phyloP scores from a whole-genome alignment of 2,113 vertebrate species.

The Zingel zingel region DNA sequence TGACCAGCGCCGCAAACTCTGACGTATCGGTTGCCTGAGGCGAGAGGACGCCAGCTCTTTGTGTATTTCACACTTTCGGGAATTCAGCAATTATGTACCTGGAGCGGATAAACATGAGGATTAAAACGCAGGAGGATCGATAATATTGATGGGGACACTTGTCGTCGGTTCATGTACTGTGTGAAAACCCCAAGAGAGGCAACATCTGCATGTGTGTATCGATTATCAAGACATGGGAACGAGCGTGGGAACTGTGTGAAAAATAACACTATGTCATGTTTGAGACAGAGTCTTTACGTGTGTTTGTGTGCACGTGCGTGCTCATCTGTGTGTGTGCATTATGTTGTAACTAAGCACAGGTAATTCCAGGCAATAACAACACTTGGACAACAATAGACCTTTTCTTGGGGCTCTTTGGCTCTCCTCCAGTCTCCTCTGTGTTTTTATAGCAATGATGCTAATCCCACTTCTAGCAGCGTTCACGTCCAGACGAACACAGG shows the following conservation, averaged over 20 bases:
- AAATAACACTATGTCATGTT: conserved; percentile 12
- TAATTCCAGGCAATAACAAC: conserved; percentile 75
- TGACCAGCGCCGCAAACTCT: conserved; percentile 18
- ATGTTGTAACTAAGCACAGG: conserved; percentile 70
- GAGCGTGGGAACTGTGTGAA: conserved; percentile 32
- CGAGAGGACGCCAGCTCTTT: conserved; percentile 25
- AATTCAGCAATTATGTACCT: conserved; percentile 49
- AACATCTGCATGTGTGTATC: conserved; percentile 26
- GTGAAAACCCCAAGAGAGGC: conserved; percentile 17
- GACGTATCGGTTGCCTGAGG: conserved; percentile 21
- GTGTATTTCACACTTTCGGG: conserved; percentile 26
- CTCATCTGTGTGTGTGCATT: conserved; percentile 51
- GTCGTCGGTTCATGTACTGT: neutral
- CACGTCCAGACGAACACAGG: conserved; percentile 36
- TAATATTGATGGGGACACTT: conserved; percentile 57
- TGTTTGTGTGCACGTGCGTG: conserved; percentile 33
- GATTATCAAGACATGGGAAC: conserved; percentile 38
- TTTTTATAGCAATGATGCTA: conserved; percentile 73
- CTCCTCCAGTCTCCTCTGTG: conserved; percentile 58
- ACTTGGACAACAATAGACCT: conserved; percentile 75
- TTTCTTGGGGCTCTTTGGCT: conserved; percentile 73
- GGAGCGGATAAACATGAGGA: conserved; percentile 61
- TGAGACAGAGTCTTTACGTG: conserved; percentile 30
- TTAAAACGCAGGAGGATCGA: conserved; percentile 62
- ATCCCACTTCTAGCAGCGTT: conserved; percentile 61